A percentile compares a stretch with the other conserved stretches of the same genome.
These are phyloP conservation scores for Carcharodon carcharias DNA, from an alignment of 2,797 vertebrate genomes.

Conservation along the genomic window DNA sequence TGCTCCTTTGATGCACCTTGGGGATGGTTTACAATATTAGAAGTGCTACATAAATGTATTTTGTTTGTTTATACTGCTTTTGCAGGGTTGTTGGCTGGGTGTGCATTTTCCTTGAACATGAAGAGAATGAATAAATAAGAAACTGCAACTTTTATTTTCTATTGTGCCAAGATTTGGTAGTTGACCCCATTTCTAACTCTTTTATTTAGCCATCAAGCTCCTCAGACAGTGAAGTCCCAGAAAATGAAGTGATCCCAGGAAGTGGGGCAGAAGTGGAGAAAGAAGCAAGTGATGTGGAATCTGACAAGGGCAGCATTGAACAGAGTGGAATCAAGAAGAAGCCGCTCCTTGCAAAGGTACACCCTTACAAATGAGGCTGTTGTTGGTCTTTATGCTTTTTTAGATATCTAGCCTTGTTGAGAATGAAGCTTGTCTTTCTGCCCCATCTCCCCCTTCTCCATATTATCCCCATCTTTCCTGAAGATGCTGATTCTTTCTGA, in stretches of 20 bases:
- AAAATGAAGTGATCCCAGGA: slow-evolving; percentile 64
- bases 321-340: slow-evolving; percentile 75
- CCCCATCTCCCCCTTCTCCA: rapidly evolving
- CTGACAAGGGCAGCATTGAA: slow-evolving; percentile 72
- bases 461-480: slow-evolving; percentile 29
- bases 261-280: slow-evolving; percentile 59
- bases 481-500: neutral
- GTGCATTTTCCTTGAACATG: neutral
- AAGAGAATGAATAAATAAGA: neutral
- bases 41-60: neutral
- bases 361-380: neutral
- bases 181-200: neutral
- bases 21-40: neutral
- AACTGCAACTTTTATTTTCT: neutral
- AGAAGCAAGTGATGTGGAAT: slow-evolving; percentile 72
- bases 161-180: neutral
- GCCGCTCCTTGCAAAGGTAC: slow-evolving; percentile 68
- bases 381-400: neutral
- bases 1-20: too few relatives aligned
- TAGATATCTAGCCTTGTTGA: neutral
- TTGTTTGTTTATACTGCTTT: neutral
- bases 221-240: slow-evolving; percentile 77
- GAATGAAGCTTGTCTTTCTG: neutral
- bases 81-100: neutral
- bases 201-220: slow-evolving; percentile 74